Conservation (phyloP, 2,888 invertebrate genomes). For the Diabrotica balteata region DNA sequence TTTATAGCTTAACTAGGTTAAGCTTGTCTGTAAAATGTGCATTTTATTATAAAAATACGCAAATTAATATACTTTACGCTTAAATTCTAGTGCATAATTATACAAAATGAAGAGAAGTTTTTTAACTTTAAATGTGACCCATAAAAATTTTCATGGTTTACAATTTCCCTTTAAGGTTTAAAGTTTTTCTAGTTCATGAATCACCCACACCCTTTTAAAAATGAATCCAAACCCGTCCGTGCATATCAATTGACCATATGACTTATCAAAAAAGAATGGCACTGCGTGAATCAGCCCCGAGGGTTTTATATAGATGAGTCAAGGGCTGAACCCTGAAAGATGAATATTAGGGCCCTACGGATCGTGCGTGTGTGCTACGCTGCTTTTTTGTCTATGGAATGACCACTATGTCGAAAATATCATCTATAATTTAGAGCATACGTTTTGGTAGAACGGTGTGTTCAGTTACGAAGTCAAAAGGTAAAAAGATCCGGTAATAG, state of each 20-base stretch:
- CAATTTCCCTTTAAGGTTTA: too few species aligned
- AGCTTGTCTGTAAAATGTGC: too few species aligned
- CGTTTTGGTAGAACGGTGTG: background rate
- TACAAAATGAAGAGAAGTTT: too few species aligned
- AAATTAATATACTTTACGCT: too few species aligned
- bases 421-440: conserved; percentile 30
- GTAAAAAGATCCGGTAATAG: too few species aligned
- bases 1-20: too few species aligned
- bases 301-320: conserved; percentile 37
- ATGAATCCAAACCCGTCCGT: background rate
- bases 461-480: background rate
- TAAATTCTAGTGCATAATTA: too few species aligned
- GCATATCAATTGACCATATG: conserved; percentile 18
- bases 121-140: too few species aligned
- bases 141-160: too few species aligned
- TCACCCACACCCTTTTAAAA: background rate
- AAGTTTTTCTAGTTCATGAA: too few species aligned
- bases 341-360: conserved; percentile 25
- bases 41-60: too few species aligned
- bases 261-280: conserved; percentile 18
- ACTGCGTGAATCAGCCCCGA: conserved; percentile 30
- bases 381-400: conserved; percentile 24
- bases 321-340: conserved; percentile 29
- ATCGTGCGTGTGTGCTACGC: conserved; percentile 33
- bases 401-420: conserved; percentile 24